Evolutionary conservation across 2,888 invertebrate genomes (phyloP).

Genomic region (Junonia oenone): DNA sequence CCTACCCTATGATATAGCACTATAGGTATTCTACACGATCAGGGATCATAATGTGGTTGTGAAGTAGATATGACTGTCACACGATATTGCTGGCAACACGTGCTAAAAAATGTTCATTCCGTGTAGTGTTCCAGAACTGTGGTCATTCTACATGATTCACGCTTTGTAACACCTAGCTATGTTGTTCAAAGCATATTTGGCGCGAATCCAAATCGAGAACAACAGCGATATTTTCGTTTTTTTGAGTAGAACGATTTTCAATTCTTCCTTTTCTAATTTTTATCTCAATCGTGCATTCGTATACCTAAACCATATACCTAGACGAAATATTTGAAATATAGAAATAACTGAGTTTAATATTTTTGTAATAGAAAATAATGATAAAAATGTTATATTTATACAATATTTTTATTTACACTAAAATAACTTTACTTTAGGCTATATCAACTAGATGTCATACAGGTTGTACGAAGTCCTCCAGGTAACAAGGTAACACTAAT

Average conservation of each 20-base stretch:
- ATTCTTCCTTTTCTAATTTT: background rate
- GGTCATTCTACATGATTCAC: conserved; percentile 28
- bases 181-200: conserved; percentile 24
- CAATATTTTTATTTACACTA: no score
- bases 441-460: no score
- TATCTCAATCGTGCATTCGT: background rate
- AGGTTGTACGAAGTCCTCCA: no score
- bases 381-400: no score
- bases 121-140: conserved; percentile 19
- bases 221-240: conserved; percentile 14
- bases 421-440: no score
- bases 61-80: conserved; percentile 2
- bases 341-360: no score
- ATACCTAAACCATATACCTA: background rate
- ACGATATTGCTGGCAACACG: conserved; percentile 24
- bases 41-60: background rate
- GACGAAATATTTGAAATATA: background rate
- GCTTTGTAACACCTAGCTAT: conserved; percentile 28
- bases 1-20: no score
- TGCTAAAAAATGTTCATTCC: conserved; percentile 22
- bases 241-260: background rate
- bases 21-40: background rate
- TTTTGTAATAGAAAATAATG: no score
- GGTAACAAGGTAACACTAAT: no score
- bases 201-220: conserved; percentile 16